phyloP scores from a whole-genome alignment of 2,797 vertebrate species.

The Xenops minutus region DNA sequence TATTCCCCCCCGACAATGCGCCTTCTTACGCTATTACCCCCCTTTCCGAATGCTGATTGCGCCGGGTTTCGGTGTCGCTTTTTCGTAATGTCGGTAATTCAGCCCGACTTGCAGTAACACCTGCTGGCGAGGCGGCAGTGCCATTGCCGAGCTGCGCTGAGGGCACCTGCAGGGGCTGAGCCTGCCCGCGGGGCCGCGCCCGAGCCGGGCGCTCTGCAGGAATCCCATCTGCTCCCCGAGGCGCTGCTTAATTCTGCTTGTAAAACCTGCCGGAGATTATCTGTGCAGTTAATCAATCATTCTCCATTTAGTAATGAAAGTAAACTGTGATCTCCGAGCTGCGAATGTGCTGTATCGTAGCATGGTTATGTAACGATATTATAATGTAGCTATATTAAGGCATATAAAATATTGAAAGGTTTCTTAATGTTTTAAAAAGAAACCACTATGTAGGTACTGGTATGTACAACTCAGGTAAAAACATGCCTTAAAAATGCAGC shows the following conservation, averaged over 20 bases:
- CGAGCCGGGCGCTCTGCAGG: background rate
- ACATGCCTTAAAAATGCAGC: background rate
- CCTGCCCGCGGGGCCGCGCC: background rate
- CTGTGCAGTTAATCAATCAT: background rate
- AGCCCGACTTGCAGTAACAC: background rate
- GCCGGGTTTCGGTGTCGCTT: background rate
- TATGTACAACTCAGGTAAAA: background rate
- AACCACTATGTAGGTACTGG: background rate
- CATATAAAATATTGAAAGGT: background rate
- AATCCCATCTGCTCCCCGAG: background rate
- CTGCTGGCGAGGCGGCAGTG: background rate
- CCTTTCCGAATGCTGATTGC: background rate
- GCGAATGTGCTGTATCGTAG: background rate
- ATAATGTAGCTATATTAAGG: background rate
- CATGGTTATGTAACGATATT: background rate
- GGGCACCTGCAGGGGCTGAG: background rate
- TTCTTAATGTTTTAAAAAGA: background rate
- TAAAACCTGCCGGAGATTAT: background rate
- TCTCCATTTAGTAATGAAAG: constrained; percentile 20
- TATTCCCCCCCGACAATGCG: too few species aligned
- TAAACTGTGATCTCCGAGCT: background rate
- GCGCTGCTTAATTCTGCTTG: background rate
- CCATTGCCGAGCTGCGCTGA: background rate
- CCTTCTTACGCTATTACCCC: background rate
- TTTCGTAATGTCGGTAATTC: background rate